Conservation (phyloP, 2,113 vertebrate genomes). For the Indicator maculatus region DNA sequence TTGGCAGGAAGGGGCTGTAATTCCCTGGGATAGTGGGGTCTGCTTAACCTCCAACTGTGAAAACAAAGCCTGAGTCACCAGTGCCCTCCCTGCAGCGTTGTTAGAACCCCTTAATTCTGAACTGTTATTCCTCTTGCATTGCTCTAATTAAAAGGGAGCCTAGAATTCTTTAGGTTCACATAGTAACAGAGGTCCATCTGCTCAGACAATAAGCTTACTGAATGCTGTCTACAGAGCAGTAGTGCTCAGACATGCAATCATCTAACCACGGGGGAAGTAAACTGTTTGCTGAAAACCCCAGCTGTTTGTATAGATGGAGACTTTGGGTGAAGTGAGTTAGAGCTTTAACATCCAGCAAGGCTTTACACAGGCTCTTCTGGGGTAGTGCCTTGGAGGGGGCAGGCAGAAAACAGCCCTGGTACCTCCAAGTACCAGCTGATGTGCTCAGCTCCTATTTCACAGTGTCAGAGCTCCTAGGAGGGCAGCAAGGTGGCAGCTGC, state of each 20-base stretch:
- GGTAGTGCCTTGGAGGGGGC: no score
- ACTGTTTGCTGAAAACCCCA: not conserved
- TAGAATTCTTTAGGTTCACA: not conserved
- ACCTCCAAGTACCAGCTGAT: not conserved
- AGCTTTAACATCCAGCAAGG: not conserved
- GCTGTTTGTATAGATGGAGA: not conserved
- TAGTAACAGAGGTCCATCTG: conserved; percentile 9
- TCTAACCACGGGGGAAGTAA: not conserved
- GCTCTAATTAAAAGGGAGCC: conserved; percentile 27
- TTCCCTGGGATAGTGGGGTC: conserved; percentile 13
- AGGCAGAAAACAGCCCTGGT: not conserved
- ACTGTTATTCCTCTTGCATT: conserved; percentile 28
- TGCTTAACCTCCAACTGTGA: conserved; percentile 36
- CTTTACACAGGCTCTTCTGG: not conserved
- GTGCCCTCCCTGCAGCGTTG: rapidly evolving
- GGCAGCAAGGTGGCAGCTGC: rapidly evolving
- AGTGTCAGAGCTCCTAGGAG: not conserved
- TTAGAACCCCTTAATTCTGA: conserved; percentile 19
- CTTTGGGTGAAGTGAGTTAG: not conserved
- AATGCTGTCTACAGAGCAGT: not conserved
- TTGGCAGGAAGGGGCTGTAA: conserved; percentile 54
- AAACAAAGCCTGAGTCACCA: conserved; percentile 52
- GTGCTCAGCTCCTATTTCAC: not conserved
- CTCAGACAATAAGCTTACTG: not conserved
- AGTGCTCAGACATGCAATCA: not conserved